These are phyloP conservation scores for Bellardia bayeri DNA, from an alignment of 2,888 invertebrate species.

Conservation along the genomic window DNA sequence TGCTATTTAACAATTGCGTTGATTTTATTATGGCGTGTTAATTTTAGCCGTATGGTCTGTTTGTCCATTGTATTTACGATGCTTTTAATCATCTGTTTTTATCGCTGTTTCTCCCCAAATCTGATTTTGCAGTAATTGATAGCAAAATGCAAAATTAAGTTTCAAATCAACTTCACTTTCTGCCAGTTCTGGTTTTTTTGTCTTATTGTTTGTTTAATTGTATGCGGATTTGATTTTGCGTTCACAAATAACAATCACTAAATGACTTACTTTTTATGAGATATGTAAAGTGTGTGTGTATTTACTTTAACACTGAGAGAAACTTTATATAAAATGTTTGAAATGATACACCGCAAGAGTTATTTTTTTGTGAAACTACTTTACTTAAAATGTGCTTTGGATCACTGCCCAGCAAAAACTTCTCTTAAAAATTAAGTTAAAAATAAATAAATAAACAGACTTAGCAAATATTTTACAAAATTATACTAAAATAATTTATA, in stretches of 20 bases:
- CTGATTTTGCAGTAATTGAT: constrained; percentile 21
- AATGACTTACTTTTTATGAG: neutral
- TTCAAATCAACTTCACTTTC: constrained; percentile 26
- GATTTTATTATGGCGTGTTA: constrained; percentile 60
- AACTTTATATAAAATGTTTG: neutral
- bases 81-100: constrained; percentile 1
- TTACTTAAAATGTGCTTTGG: too few species aligned
- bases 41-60: constrained; percentile 22
- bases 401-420: too few species aligned
- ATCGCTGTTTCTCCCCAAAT: neutral
- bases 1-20: constrained; percentile 1
- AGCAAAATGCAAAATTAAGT: constrained; percentile 11
- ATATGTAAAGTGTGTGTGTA: neutral
- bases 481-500: too few species aligned
- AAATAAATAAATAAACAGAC: too few species aligned
- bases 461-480: too few species aligned
- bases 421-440: too few species aligned
- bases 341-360: too few species aligned
- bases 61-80: neutral
- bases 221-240: constrained; percentile 11
- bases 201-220: too few species aligned
- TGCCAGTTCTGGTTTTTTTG: neutral
- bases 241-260: constrained; percentile 16
- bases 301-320: neutral
- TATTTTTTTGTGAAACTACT: too few species aligned